Conservation (phyloP, 2,888 invertebrate species). For the Prenolepis imparis region DNA sequence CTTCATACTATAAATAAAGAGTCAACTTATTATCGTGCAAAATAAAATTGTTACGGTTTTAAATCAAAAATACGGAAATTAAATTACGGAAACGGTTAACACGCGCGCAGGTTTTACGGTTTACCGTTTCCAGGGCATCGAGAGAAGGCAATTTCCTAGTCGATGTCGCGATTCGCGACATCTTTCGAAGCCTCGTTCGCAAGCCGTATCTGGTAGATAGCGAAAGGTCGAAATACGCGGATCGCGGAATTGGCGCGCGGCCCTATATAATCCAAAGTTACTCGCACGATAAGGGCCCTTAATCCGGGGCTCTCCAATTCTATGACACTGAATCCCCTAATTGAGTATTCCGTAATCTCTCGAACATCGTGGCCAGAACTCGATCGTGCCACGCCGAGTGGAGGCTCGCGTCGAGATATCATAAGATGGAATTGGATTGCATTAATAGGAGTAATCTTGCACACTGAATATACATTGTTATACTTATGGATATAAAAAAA, state of each 20-base stretch:
- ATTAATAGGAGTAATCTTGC: conserved; percentile 3
- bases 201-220: conserved; percentile 40
- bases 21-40: background rate
- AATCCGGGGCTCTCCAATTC: conserved; percentile 78
- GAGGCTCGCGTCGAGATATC: conserved; percentile 24
- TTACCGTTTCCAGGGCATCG: background rate
- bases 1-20: background rate
- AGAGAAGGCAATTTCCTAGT: background rate
- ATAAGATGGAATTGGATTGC: conserved; percentile 21
- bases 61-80: background rate
- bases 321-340: conserved; percentile 78
- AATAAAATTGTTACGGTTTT: background rate
- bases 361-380: conserved; percentile 70
- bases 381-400: conserved; percentile 65
- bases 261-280: conserved; percentile 73
- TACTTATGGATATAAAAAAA: background rate
- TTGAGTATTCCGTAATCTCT: conserved; percentile 78
- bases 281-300: conserved; percentile 76
- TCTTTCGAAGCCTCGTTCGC: conserved; percentile 32
- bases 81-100: background rate
- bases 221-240: conserved; percentile 24
- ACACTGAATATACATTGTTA: background rate
- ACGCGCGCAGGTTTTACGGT: background rate
- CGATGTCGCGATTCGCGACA: conserved; percentile 9
- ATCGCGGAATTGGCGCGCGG: conserved; percentile 44